A percentile compares a stretch with the other conserved stretches of the same genome.
phyloP scores from a whole-genome alignment of 2,113 vertebrate species.

The Gymnorhina tibicen region DNA sequence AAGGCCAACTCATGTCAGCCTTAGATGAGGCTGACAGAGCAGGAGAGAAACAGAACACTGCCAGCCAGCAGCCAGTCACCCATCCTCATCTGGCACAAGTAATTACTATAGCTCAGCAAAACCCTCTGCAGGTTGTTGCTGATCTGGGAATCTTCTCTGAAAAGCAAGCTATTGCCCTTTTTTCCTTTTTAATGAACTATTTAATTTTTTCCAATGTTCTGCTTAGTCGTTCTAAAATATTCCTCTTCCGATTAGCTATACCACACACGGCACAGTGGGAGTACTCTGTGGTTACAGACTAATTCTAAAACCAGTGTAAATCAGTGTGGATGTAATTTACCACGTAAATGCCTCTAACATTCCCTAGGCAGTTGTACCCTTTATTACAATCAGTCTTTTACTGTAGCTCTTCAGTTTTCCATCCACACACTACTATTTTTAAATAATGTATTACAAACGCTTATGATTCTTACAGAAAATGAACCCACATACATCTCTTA shows the following conservation, averaged over 20 bases:
- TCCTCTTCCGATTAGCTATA: background rate
- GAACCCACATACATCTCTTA: background rate
- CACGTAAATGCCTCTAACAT: background rate
- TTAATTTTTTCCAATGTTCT: background rate
- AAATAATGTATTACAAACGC: background rate
- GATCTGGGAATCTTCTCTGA: background rate
- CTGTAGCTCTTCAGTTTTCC: background rate
- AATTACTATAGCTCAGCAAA: background rate
- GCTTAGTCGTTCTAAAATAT: background rate
- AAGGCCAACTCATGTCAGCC: background rate
- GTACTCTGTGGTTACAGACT: constrained; percentile 9
- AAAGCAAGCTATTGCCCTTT: background rate
- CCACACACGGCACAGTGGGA: background rate
- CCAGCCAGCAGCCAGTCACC: background rate
- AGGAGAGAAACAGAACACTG: background rate
- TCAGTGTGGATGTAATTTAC: background rate
- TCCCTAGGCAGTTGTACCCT: background rate
- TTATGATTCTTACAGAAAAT: background rate
- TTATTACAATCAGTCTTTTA: background rate
- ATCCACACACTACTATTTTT: background rate
- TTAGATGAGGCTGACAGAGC: background rate
- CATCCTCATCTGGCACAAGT: background rate
- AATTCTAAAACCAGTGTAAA: constrained; percentile 27
- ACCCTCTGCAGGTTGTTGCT: background rate
- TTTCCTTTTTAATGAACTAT: background rate